Percentiles rank a stretch among this genome's conserved stretches.
Evolutionary conservation across 2,797 vertebrate genomes (phyloP).

Genomic region (Peromyscus aztecus): DNA sequence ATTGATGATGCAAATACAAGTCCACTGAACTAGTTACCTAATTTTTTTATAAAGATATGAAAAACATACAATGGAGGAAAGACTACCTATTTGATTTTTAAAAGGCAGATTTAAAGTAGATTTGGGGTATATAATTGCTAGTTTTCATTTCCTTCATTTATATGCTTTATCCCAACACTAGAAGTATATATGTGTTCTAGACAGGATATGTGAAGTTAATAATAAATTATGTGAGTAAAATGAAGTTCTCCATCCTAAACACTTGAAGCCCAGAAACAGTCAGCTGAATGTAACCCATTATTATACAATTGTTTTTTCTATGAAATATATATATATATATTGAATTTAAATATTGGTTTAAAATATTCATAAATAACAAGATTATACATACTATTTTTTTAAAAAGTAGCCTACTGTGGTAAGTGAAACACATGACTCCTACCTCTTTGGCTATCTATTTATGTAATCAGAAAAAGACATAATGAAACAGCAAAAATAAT

Average conservation of each 20-base stretch:
- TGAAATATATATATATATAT: background rate
- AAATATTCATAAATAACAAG: slow-evolving; percentile 3
- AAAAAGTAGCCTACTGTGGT: background rate
- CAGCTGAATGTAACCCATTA: background rate
- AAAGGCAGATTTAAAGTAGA: background rate
- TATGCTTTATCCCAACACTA: background rate
- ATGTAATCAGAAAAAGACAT: background rate
- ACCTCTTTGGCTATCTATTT: background rate
- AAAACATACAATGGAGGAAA: background rate
- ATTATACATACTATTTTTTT: background rate
- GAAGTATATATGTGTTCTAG: slow-evolving; percentile 9
- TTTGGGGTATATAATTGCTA: background rate
- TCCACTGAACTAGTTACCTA: background rate
- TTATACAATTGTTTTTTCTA: background rate
- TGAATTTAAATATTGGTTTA: no score
- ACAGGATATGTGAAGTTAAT: background rate
- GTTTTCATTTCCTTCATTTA: background rate
- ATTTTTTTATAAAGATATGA: background rate
- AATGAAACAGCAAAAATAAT: slow-evolving; percentile 15
- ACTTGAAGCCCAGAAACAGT: background rate
- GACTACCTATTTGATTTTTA: background rate
- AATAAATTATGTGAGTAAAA: slow-evolving; percentile 32
- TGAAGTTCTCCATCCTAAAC: background rate
- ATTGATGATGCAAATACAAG: background rate
- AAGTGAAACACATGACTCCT: background rate